Evolutionary conservation across 2,888 invertebrate species (phyloP), one percentile per base, ranked within the genome.

Genomic region (Elaeidobius kamerunicus): DNA sequence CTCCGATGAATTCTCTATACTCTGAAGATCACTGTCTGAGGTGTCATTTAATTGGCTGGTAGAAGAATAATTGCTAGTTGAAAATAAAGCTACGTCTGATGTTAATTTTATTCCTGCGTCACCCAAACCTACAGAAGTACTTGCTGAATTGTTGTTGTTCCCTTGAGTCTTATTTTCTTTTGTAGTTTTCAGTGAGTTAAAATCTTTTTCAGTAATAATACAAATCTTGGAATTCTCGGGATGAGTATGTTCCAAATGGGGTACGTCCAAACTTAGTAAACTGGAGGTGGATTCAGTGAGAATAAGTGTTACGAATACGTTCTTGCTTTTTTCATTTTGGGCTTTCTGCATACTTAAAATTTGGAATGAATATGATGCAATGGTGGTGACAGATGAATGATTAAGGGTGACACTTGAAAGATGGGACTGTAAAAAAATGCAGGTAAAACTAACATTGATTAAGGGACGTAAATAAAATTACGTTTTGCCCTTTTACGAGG

Each of bases 211-310:
- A 3, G 63, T 63, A 36, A 67, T 63, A 5, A 65, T 23, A 51
- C 64, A 67, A 11, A 67, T 63, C 40, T 57, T 58, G 2, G 66
- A 64, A 52, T 65, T 60, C 19, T 63, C 59, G 16, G 61, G 59
- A 43, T 64, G 60, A 2, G 63, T 49, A 28, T 67, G 63, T 55
- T 71, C 69, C 20, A 73, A 56, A 58, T 67, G 64, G 3, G 68
- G 69, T 12, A 69, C 49, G 52, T 65, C 63, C 30, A 71, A 49
- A 42, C 67, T 65, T 38, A 73, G 59, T 15, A 68, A 39, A 54
- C 69, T 70, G 2, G 68, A 60, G 2, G 70, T 69, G 2, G 71
- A 72, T 60, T 72, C 71, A 2, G 68, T 67, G 12, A 73, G 58
- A 14, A 72, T 61, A 45, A 72, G 62, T 5, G 71, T 67, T 32